phyloP scores from a whole-genome alignment of 2,113 vertebrate genomes.

The Osmerus eperlanus region DNA sequence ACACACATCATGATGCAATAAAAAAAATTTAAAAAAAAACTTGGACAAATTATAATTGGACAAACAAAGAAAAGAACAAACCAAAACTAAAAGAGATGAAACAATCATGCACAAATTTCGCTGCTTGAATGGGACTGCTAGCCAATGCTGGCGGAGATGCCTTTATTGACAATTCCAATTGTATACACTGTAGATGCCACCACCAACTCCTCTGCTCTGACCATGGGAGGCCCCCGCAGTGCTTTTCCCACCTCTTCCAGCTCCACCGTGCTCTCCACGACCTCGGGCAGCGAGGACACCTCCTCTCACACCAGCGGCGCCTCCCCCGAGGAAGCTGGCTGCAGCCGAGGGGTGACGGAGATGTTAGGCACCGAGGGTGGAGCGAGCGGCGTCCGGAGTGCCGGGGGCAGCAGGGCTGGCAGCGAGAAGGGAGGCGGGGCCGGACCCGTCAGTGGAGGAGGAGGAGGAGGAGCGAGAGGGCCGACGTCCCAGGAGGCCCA shows the following conservation, averaged over 20 bases:
- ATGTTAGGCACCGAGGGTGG: constrained; percentile 48
- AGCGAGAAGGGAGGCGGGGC: constrained; percentile 37
- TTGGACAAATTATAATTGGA: constrained; percentile 41
- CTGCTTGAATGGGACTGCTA: constrained; percentile 89
- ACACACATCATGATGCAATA: constrained; percentile 48
- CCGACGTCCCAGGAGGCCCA: constrained; percentile 74
- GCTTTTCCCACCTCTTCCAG: constrained; percentile 96
- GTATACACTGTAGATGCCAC: constrained; percentile 96
- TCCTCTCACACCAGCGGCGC: constrained; percentile 82
- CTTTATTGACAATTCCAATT: constrained; percentile 91
- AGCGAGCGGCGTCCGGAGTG: constrained; percentile 26
- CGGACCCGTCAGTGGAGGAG: constrained; percentile 9
- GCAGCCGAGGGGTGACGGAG: constrained; percentile 74
- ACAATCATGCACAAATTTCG: constrained; percentile 56
- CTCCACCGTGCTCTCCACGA: constrained; percentile 86
- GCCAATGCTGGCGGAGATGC: constrained; percentile 75
- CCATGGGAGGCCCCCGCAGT: constrained; percentile 97
- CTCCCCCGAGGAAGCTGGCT: constrained; percentile 77
- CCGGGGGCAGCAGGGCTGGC: constrained; percentile 35
- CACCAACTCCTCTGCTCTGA: constrained; percentile 92
- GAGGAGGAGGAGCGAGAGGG: constrained; percentile 64
- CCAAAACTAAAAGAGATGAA: constrained; percentile 36
- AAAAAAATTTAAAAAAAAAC: constrained; percentile 36
- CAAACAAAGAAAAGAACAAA: constrained; percentile 21
- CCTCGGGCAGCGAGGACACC: constrained; percentile 88